A percentile compares a stretch with the other conserved stretches of the same genome.
Conservation (phyloP, 2,113 vertebrate genomes). For the Helogale parvula region DNA sequence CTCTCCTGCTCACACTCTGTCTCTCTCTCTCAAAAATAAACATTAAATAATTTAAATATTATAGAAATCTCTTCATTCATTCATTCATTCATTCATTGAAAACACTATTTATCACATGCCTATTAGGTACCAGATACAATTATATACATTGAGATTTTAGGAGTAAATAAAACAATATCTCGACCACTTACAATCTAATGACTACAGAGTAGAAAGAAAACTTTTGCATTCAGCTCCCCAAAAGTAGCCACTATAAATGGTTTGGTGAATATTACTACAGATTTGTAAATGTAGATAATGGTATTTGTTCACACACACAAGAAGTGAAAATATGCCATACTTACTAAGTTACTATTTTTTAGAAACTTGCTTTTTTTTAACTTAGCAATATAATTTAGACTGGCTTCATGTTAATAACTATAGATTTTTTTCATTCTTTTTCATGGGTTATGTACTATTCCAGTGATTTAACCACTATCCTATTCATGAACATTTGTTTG, state of each 20-base stretch:
- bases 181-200: not conserved
- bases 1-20: too few relatives aligned
- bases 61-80: not conserved
- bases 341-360: not conserved
- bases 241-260: not conserved
- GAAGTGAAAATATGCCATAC: not conserved
- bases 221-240: not conserved
- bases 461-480: not conserved
- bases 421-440: not conserved
- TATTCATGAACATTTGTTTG: not conserved
- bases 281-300: not conserved
- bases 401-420: slow-evolving; percentile 18
- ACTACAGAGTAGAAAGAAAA: not conserved
- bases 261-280: not conserved
- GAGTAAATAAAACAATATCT: not conserved
- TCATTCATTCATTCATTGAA: not conserved
- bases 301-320: not conserved
- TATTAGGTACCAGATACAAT: not conserved
- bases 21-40: too few relatives aligned
- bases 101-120: not conserved
- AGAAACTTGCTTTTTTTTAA: not conserved
- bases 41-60: not conserved
- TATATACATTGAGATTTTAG: not conserved
- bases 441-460: not conserved
- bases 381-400: not conserved